phyloP scores from a whole-genome alignment of 2,888 invertebrate genomes.

The Pilophorus perplexus region DNA sequence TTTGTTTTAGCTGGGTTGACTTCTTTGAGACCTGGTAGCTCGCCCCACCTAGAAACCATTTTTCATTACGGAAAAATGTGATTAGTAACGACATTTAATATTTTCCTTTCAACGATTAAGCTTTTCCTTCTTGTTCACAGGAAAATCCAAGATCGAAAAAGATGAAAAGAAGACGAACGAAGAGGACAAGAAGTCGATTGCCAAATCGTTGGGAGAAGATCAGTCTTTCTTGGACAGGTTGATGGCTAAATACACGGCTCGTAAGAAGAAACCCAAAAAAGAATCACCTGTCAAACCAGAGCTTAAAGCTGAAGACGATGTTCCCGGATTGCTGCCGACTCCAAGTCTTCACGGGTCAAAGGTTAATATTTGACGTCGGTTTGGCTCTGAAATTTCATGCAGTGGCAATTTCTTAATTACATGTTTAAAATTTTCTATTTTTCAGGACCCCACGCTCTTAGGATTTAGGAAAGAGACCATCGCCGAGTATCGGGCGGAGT shows the following conservation, averaged over 20 bases:
- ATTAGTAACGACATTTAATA: neutral
- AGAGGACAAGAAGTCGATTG: conserved; percentile 40
- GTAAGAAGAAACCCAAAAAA: conserved; percentile 54
- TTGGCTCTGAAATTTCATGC: too few species aligned
- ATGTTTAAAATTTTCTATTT: too few species aligned
- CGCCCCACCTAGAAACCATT: too few species aligned
- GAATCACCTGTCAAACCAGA: conserved; percentile 30
- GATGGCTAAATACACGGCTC: conserved; percentile 63
- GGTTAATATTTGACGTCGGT: conserved; percentile 22
- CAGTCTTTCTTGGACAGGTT: conserved; percentile 65
- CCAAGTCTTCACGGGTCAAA: conserved; percentile 56
- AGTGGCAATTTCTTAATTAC: neutral
- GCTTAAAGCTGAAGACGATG: conserved; percentile 11
- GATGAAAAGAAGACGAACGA: conserved; percentile 16
- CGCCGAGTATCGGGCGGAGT: conserved; percentile 31
- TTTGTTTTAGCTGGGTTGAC: too few species aligned
- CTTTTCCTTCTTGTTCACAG: too few species aligned
- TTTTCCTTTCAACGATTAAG: neutral
- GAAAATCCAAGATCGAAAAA: conserved; percentile 20
- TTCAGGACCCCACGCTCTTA: conserved; percentile 30
- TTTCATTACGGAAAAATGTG: too few species aligned
- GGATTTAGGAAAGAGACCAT: conserved; percentile 36
- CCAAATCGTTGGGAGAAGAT: conserved; percentile 50
- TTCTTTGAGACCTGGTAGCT: too few species aligned
- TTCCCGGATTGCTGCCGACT: conserved; percentile 62